Evolutionary conservation across 2,888 invertebrate genomes (phyloP).

Genomic region (Xanthorhoe designata): DNA sequence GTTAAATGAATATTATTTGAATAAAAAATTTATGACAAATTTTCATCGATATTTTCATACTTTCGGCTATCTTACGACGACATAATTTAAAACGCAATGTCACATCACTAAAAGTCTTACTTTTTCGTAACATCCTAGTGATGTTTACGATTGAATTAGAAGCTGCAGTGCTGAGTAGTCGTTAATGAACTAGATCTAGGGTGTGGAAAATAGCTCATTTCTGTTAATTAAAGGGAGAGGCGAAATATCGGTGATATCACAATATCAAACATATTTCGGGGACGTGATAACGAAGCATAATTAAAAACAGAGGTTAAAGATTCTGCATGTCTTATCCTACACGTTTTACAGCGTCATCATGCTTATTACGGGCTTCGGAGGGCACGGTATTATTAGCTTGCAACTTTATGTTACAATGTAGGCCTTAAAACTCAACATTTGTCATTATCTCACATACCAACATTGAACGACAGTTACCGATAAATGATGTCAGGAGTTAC

Average conservation of each 20-base stretch:
- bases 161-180: conserved; percentile 27
- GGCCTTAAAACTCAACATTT: too few species aligned
- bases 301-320: background rate
- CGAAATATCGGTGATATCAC: background rate
- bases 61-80: background rate
- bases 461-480: too few species aligned
- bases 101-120: conserved; percentile 25
- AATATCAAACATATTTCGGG: background rate
- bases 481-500: too few species aligned
- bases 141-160: conserved; percentile 36
- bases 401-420: too few species aligned
- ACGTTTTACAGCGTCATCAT: too few species aligned
- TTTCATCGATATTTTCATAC: background rate
- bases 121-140: conserved; percentile 29
- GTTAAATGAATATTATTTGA: too few species aligned
- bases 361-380: too few species aligned
- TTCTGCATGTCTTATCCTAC: too few species aligned
- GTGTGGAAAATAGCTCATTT: conserved; percentile 35
- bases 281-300: background rate
- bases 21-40: background rate
- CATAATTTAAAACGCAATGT: background rate
- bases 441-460: too few species aligned
- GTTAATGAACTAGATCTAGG: conserved; percentile 38
- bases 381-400: too few species aligned
- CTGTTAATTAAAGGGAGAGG: conserved; percentile 14